Evolutionary conservation across 2,113 vertebrate species (phyloP).

Genomic region (Apodemus speciosus): DNA sequence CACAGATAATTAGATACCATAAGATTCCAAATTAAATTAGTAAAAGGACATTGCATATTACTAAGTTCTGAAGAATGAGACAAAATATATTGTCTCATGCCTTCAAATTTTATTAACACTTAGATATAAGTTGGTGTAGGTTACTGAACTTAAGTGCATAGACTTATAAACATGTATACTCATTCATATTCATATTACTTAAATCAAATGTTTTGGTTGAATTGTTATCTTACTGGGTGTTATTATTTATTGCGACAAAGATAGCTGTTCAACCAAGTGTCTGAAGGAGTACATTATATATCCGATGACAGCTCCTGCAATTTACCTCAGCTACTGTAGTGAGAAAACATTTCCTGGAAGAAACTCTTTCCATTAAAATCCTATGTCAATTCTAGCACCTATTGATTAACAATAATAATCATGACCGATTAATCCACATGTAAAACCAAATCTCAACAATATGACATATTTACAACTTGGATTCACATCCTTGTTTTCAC

Average conservation of each 20-base stretch:
- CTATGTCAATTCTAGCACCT: not conserved
- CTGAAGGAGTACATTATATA: not conserved
- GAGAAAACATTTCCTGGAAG: too few relatives aligned
- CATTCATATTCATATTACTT: not conserved
- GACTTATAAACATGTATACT: not conserved
- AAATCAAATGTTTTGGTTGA: not conserved
- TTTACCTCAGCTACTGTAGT: not conserved
- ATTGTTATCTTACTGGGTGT: not conserved
- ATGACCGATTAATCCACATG: not conserved
- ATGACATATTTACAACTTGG: not conserved
- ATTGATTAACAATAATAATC: not conserved
- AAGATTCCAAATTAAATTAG: not conserved
- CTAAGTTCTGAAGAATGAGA: not conserved
- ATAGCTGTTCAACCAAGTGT: rapidly evolving
- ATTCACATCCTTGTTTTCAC: not conserved
- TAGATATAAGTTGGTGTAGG: not conserved
- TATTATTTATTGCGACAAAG: not conserved
- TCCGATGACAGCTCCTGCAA: not conserved
- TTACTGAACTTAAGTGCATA: not conserved
- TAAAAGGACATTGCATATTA: not conserved
- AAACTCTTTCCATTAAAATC: not conserved
- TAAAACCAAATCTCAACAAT: not conserved
- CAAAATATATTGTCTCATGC: not conserved
- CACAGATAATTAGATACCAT: not conserved
- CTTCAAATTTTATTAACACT: not conserved